Evolutionary conservation across 1,140 invertebrate species (phyloP).

Genomic region (Polyergus mexicanus): DNA sequence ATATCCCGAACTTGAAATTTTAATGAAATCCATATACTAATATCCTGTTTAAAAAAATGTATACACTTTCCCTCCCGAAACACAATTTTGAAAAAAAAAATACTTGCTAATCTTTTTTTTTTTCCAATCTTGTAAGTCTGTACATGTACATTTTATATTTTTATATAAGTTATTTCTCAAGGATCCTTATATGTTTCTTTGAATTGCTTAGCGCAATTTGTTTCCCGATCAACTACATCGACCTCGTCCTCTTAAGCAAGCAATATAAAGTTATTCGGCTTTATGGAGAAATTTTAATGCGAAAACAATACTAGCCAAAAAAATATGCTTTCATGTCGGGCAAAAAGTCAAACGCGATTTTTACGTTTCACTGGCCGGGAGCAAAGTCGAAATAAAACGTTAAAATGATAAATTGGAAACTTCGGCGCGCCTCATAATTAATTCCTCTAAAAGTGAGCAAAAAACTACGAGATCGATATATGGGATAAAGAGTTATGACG

Average conservation of each 20-base stretch:
- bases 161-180: background rate
- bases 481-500: constrained; percentile 6
- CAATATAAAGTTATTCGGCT: background rate
- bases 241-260: background rate
- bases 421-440: constrained; percentile 25
- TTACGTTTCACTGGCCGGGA: constrained; percentile 21
- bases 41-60: background rate
- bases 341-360: constrained; percentile 32
- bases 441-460: background rate
- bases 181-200: background rate
- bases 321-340: constrained; percentile 50
- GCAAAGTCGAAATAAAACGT: background rate
- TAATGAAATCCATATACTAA: background rate
- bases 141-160: background rate
- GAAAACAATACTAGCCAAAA: background rate
- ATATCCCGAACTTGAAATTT: background rate
- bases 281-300: constrained; percentile 7
- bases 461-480: background rate
- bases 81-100: background rate
- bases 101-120: background rate
- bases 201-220: background rate
- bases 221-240: background rate
- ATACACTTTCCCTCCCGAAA: background rate
- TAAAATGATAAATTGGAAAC: background rate
- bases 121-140: background rate